Evolutionary conservation across 1,140 invertebrate species (phyloP).

Genomic region (Drosophila trapezifrons): DNA sequence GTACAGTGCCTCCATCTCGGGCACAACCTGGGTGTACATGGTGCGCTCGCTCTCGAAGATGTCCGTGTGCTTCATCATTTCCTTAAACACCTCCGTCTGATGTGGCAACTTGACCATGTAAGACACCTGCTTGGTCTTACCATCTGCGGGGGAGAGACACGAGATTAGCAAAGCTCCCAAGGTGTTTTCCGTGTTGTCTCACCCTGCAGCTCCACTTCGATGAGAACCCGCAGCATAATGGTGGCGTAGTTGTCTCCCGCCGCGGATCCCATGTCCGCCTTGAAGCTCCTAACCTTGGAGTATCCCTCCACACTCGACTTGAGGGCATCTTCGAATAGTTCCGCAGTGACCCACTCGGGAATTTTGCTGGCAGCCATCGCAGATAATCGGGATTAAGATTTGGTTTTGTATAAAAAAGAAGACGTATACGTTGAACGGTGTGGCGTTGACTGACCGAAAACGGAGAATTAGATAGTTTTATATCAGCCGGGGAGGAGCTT

Average conservation of each 20-base stretch:
- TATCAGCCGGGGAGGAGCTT: conserved; percentile 16
- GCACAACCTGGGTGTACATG: conserved; percentile 60
- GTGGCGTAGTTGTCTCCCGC: conserved; percentile 70
- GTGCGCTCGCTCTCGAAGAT: conserved; percentile 57
- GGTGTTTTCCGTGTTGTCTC: not conserved
- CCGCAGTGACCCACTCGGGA: conserved; percentile 60
- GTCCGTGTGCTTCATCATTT: conserved; percentile 39
- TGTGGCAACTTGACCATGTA: conserved; percentile 69
- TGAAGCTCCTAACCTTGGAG: conserved; percentile 59
- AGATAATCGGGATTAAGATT: conserved; percentile 2
- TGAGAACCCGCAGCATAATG: conserved; percentile 51
- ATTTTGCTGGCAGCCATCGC: conserved; percentile 41
- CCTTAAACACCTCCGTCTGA: conserved; percentile 22
- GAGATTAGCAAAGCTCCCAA: not conserved
- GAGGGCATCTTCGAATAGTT: conserved; percentile 57
- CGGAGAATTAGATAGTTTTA: conserved; percentile 22
- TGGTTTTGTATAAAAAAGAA: not conserved
- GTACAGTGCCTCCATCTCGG: conserved; percentile 72
- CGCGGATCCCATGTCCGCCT: conserved; percentile 32
- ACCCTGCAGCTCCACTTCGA: conserved; percentile 67
- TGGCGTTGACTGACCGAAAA: conserved; percentile 6
- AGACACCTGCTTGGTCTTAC: conserved; percentile 37
- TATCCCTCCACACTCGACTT: conserved; percentile 55
- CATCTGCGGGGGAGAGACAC: conserved; percentile 41
- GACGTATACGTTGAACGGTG: not conserved